Conservation (phyloP, 2,888 invertebrate species). For the Dryomyza anilis region DNA sequence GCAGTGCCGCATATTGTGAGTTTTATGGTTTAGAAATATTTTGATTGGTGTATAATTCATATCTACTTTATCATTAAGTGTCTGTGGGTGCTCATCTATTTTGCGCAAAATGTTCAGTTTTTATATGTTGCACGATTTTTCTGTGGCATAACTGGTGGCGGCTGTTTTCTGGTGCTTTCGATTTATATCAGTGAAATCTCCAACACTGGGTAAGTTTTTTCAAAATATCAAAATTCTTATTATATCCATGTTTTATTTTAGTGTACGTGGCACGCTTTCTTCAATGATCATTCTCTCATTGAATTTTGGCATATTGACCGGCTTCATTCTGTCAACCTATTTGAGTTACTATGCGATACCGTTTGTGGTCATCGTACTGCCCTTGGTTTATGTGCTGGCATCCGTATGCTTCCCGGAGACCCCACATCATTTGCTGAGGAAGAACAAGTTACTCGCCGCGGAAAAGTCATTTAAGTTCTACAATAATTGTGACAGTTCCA, state of each 20-base stretch:
- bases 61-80: slow-evolving; percentile 36
- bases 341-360: slow-evolving; percentile 51
- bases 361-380: slow-evolving; percentile 45
- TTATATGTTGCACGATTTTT: slow-evolving; percentile 53
- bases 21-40: neutral
- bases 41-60: neutral
- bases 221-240: neutral
- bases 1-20: slow-evolving; percentile 52
- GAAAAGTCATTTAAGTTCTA: slow-evolving; percentile 51
- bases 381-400: slow-evolving; percentile 45
- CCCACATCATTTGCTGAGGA: slow-evolving; percentile 47
- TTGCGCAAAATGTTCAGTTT: slow-evolving; percentile 45
- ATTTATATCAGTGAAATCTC: slow-evolving; percentile 57
- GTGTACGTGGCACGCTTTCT: slow-evolving; percentile 54
- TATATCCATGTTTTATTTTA: slow-evolving; percentile 25
- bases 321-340: slow-evolving; percentile 50
- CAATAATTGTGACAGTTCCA: slow-evolving; percentile 39
- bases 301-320: slow-evolving; percentile 51
- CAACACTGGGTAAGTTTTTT: slow-evolving; percentile 46
- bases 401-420: slow-evolving; percentile 52
- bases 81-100: slow-evolving; percentile 52
- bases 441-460: slow-evolving; percentile 40
- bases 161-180: slow-evolving; percentile 49
- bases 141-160: slow-evolving; percentile 55
- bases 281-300: slow-evolving; percentile 52